Evolutionary conservation across 2,113 vertebrate species (phyloP), one percentile per base, ranked within the genome.

Genomic region (Phrynosoma platyrhinos): DNA sequence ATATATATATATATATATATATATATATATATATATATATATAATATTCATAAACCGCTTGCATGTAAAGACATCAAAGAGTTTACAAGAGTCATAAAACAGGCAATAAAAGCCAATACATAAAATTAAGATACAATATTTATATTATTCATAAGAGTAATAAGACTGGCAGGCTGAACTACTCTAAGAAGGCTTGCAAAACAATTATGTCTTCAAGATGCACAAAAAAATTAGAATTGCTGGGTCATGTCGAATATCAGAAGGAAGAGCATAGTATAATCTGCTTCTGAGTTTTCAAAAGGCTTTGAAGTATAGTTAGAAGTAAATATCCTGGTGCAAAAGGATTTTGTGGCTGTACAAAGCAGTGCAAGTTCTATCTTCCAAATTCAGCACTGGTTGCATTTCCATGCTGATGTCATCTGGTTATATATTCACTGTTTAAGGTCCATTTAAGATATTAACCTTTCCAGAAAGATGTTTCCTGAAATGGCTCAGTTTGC

Each of bases 371-470:
- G 55, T 75, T n/a, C 30, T 27, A 3, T 23, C 86, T 62, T 77
- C 79, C 71, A 76, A 52, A 16, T 76, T 75, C 71, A 76, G 71
- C 18, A 25, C 32, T 82, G 8, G 20, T 74, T 58, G 16, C 68
- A 62, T 52, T 47, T 82, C 80, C 47, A 77, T 88, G 76, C 77
- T 40, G 58, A 83, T 77, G 81, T 13, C 72, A 78, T 77, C 81
- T 88, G 72, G 83, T 88, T 83, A 88, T 79, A 47, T 71, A 86
- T 86, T 86, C 62, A 2, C 85, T 47, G 79, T 86, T 79, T 86
- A 86, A 86, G 85, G 42, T 86, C 75, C 85, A 86, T 86, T 86
- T 79, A 86, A 64, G 42, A 79, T 79, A 86, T 86, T 86, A 86
- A 79, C 85, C 85, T 69, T 86, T 86, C 64, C 64, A 71, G 64